Conservation (phyloP, 2,113 vertebrate genomes). For the Sigmodon hispidus region DNA sequence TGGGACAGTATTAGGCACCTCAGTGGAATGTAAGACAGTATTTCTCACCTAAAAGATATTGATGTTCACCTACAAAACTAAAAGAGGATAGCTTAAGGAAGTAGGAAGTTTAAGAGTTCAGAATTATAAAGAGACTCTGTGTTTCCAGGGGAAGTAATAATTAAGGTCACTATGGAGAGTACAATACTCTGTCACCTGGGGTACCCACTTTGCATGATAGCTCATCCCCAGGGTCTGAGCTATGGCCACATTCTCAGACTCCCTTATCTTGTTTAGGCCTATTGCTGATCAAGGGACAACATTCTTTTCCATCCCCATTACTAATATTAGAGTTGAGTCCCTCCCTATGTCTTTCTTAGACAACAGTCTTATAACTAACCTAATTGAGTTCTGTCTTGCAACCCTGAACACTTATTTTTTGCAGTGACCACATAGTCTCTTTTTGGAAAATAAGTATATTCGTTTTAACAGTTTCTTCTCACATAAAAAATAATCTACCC, state of each 20-base stretch:
- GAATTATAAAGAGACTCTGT: neutral
- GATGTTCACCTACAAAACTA: neutral
- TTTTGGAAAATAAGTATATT: neutral
- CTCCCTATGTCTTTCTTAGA: neutral
- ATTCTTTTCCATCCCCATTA: neutral
- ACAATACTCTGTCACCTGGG: neutral
- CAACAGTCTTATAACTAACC: neutral
- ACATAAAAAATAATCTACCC: neutral
- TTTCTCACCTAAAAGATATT: neutral
- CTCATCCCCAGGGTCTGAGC: neutral
- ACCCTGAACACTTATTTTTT: neutral
- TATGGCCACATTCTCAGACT: neutral
- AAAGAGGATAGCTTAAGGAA: neutral
- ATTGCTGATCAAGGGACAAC: rapidly evolving
- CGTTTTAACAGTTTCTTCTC: neutral
- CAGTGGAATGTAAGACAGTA: rapidly evolving
- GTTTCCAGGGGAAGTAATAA: neutral
- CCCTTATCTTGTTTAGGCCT: neutral
- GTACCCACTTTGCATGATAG: neutral
- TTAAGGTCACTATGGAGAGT: rapidly evolving
- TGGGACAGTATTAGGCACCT: neutral
- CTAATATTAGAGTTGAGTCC: rapidly evolving
- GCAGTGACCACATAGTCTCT: neutral
- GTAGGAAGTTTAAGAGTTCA: neutral
- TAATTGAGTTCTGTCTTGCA: neutral